A percentile compares a stretch with the other conserved stretches of the same genome.
These are phyloP conservation scores for Tridacna gigas DNA, from an alignment of 2,888 invertebrate species.

Conservation along the genomic window DNA sequence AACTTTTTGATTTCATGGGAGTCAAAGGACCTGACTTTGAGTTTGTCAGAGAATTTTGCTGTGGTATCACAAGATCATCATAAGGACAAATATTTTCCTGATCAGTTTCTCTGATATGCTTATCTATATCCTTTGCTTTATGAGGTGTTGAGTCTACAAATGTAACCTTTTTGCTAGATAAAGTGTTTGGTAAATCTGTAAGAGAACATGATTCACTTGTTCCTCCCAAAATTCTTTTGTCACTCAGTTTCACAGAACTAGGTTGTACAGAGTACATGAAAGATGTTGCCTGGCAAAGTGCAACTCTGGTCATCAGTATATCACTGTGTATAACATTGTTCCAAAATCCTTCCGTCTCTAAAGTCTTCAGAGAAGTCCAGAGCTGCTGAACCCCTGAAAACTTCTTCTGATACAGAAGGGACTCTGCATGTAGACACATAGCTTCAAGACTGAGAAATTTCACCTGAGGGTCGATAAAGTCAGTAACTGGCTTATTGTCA, in stretches of 20 bases:
- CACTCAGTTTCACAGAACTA: background rate
- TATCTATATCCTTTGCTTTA: slow-evolving; percentile 24
- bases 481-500: background rate
- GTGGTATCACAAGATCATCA: background rate
- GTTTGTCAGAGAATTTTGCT: background rate
- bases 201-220: slow-evolving; percentile 8
- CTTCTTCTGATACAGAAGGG: slow-evolving; percentile 43
- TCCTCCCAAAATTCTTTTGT: background rate
- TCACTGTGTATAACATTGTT: slow-evolving; percentile 59
- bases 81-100: slow-evolving; percentile 1
- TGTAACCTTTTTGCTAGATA: slow-evolving; percentile 10
- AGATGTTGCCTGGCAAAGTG: slow-evolving; percentile 54
- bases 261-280: slow-evolving; percentile 44
- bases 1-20: slow-evolving; percentile 15
- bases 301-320: slow-evolving; percentile 57
- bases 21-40: background rate
- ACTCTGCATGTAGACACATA: slow-evolving; percentile 53
- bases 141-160: slow-evolving; percentile 19
- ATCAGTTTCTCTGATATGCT: background rate
- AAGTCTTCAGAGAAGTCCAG: slow-evolving; percentile 37
- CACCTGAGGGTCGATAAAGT: slow-evolving; percentile 40
- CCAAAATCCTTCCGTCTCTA: slow-evolving; percentile 46
- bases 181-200: background rate
- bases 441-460: slow-evolving; percentile 53
- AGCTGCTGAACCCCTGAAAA: slow-evolving; percentile 50